Evolutionary conservation across 2,113 vertebrate species (phyloP).

Genomic region (Melanocharis versteri): DNA sequence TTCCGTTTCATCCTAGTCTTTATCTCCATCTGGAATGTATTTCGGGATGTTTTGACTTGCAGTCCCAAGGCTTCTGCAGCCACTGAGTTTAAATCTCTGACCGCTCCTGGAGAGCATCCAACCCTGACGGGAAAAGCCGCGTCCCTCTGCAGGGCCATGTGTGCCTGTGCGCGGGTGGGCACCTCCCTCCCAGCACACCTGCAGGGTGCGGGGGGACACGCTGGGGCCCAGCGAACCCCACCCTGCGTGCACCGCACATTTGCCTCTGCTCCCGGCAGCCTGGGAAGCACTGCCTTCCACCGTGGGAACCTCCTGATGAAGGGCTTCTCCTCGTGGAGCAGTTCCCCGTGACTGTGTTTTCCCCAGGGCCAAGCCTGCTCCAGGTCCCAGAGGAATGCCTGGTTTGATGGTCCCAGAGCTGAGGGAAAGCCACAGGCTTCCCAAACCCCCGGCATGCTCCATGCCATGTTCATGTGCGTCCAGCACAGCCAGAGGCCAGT

Average conservation of each 20-base stretch:
- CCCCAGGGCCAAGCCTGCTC: neutral
- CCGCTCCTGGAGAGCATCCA: constrained; percentile 7
- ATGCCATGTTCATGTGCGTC: accelerated
- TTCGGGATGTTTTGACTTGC: neutral
- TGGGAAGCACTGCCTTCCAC: neutral
- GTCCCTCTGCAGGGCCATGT: neutral
- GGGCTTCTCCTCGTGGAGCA: neutral
- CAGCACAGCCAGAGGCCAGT: neutral
- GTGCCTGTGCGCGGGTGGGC: accelerated
- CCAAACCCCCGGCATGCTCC: accelerated
- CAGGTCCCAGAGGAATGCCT: neutral
- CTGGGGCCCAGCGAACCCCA: accelerated
- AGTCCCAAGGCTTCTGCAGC: neutral
- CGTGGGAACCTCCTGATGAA: neutral
- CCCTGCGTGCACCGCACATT: accelerated
- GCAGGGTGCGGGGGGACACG: accelerated
- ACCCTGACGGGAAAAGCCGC: neutral
- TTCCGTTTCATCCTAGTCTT: neutral
- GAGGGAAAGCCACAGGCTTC: neutral
- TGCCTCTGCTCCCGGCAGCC: accelerated
- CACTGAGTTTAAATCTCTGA: neutral
- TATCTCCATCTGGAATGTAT: neutral
- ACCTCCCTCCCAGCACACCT: accelerated
- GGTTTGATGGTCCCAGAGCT: neutral
- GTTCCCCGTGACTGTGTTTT: neutral